Evolutionary conservation across 37 sponge, comb jelly and placozoan species (phyloP).

Genomic region (Hexactinellida sp.): DNA sequence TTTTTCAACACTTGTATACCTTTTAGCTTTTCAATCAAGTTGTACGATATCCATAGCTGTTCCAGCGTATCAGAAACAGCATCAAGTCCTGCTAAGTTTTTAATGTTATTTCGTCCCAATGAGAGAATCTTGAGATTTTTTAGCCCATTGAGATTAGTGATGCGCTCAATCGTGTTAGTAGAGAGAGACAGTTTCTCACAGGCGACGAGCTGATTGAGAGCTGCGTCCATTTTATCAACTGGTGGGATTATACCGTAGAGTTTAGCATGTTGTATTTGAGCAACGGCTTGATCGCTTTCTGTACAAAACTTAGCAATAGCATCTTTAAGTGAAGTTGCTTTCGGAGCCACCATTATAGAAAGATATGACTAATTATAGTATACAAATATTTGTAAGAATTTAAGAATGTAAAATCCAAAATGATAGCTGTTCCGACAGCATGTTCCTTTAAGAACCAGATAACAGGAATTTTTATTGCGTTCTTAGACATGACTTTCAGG

Average conservation of each 20-base stretch:
- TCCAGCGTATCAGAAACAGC: slow-evolving; percentile 85
- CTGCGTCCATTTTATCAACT: slow-evolving; percentile 94
- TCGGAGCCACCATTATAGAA: background rate
- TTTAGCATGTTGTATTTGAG: slow-evolving; percentile 25
- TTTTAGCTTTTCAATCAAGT: slow-evolving; percentile 86
- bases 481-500: too few relatives aligned
- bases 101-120: slow-evolving; percentile 81
- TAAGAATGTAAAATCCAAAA: too few relatives aligned
- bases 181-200: slow-evolving; percentile 94
- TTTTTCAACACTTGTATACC: slow-evolving; percentile 82
- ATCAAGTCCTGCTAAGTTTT: slow-evolving; percentile 84
- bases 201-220: slow-evolving; percentile 54
- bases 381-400: too few relatives aligned
- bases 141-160: slow-evolving; percentile 89
- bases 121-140: slow-evolving; percentile 79
- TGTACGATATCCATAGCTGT: slow-evolving; percentile 95
- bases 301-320: background rate
- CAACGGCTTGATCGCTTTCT: background rate
- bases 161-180: slow-evolving; percentile 88
- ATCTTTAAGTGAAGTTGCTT: background rate
- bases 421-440: too few relatives aligned
- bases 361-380: too few relatives aligned
- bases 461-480: too few relatives aligned
- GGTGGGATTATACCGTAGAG: slow-evolving; percentile 78
- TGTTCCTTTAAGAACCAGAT: too few relatives aligned